Conservation (phyloP, 30 jellyfish, hydroid and myxozoan genomes). For the Nemopilema nomurai region DNA sequence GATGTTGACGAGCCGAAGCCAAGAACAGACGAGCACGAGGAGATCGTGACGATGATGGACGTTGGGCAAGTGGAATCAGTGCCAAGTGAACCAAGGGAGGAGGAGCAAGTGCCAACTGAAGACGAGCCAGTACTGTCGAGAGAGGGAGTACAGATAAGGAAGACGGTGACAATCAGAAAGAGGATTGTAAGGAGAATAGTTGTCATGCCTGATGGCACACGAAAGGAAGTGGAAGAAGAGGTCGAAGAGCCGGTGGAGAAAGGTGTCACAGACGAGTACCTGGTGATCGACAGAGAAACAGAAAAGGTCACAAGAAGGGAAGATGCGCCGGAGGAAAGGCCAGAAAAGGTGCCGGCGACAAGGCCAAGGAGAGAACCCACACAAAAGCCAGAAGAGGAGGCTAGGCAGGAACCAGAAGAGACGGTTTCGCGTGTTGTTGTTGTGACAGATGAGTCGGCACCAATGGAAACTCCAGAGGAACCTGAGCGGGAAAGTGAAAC, state of each 20-base stretch:
- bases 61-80: constrained; percentile 20
- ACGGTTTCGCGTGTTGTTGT: constrained; percentile 30
- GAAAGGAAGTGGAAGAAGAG: constrained; percentile 74
- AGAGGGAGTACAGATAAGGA: constrained; percentile 47
- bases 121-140: constrained; percentile 6
- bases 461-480: constrained; percentile 39
- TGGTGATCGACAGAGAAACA: constrained; percentile 46
- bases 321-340: constrained; percentile 34
- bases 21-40: constrained; percentile 16
- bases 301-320: constrained; percentile 43
- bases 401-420: constrained; percentile 22
- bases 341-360: neutral
- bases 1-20: constrained; percentile 10
- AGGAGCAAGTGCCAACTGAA: constrained; percentile 4
- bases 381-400: constrained; percentile 9
- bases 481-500: constrained; percentile 24
- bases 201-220: constrained; percentile 74
- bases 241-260: constrained; percentile 21
- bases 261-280: constrained; percentile 1
- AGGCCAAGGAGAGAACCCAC: constrained; percentile 15
- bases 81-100: constrained; percentile 37
- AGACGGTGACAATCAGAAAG: constrained; percentile 48
- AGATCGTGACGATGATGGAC: constrained; percentile 55
- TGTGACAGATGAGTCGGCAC: constrained; percentile 18
- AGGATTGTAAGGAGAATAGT: constrained; percentile 56